Conservation (phyloP, 2,113 vertebrate species). For the Dipodomys spectabilis region DNA sequence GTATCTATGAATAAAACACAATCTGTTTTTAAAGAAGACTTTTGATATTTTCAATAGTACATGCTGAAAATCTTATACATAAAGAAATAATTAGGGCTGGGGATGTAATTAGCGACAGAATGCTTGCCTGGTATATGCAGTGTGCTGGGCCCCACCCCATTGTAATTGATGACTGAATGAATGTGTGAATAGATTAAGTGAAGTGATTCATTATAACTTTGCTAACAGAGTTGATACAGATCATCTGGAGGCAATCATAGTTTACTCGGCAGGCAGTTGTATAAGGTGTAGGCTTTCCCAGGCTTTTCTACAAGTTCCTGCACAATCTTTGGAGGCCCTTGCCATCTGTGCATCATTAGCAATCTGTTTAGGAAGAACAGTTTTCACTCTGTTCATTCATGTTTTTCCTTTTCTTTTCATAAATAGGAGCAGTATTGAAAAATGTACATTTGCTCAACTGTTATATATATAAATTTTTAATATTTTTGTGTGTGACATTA, state of each 20-base stretch:
- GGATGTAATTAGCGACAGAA: background rate
- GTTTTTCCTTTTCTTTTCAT: background rate
- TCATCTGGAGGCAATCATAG: constrained; percentile 44
- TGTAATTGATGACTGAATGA: background rate
- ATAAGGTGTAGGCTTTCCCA: background rate
- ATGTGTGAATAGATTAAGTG: background rate
- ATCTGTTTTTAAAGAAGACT: constrained; percentile 41
- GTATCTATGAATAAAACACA: background rate
- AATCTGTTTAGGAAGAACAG: background rate
- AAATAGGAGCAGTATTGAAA: background rate
- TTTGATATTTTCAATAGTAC: constrained; percentile 30
- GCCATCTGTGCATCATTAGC: constrained; percentile 2
- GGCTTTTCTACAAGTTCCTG: constrained; percentile 28
- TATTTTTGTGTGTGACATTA: too few species aligned
- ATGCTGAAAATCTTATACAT: background rate
- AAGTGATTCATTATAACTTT: background rate
- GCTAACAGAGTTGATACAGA: constrained; percentile 46
- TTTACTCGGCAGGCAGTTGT: constrained; percentile 38
- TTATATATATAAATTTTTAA: too few species aligned
- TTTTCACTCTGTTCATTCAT: constrained; percentile 17
- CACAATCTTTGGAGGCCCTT: constrained; percentile 2
- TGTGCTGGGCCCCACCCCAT: background rate
- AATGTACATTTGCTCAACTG: background rate
- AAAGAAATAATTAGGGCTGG: background rate
- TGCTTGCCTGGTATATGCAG: background rate